Evolutionary conservation across 2,797 vertebrate genomes (phyloP).

Genomic region (Leptatherina wallacei): DNA sequence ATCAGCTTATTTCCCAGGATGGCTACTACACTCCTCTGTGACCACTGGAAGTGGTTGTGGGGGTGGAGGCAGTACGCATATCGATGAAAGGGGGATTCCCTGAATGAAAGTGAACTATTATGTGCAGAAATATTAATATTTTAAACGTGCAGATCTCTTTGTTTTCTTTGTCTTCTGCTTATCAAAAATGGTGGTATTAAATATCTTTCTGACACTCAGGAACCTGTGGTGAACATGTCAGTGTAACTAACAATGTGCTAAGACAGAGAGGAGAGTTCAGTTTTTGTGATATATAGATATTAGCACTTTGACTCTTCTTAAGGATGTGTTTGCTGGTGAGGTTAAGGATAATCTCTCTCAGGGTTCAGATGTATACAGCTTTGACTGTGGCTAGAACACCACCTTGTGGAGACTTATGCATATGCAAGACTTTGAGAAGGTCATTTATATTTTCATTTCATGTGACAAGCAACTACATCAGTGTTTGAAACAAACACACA

Average conservation of each 20-base stretch:
- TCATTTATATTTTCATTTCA: neutral
- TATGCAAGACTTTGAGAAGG: slow-evolving; percentile 26
- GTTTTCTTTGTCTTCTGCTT: neutral
- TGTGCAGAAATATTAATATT: neutral
- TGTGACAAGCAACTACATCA: too few species aligned
- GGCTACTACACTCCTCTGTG: slow-evolving; percentile 34
- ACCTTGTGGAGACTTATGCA: slow-evolving; percentile 49
- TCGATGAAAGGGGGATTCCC: slow-evolving; percentile 62
- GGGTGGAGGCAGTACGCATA: neutral
- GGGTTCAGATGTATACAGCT: neutral
- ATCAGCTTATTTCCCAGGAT: slow-evolving; percentile 42
- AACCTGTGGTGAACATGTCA: neutral
- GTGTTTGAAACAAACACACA: too few species aligned
- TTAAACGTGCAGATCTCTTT: neutral
- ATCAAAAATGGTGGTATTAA: neutral
- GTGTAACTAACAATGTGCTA: neutral
- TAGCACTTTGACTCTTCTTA: slow-evolving; percentile 1
- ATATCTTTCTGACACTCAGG: neutral
- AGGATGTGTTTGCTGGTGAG: slow-evolving; percentile 32
- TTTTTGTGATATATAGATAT: too few species aligned
- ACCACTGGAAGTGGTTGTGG: slow-evolving; percentile 16
- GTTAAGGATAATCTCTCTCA: slow-evolving; percentile 2
- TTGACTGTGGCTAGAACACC: slow-evolving; percentile 34
- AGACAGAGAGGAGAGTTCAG: neutral
- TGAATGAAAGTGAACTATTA: slow-evolving; percentile 52